Conservation (phyloP, 2,888 invertebrate genomes). For the Stegana nigrithorax region DNA sequence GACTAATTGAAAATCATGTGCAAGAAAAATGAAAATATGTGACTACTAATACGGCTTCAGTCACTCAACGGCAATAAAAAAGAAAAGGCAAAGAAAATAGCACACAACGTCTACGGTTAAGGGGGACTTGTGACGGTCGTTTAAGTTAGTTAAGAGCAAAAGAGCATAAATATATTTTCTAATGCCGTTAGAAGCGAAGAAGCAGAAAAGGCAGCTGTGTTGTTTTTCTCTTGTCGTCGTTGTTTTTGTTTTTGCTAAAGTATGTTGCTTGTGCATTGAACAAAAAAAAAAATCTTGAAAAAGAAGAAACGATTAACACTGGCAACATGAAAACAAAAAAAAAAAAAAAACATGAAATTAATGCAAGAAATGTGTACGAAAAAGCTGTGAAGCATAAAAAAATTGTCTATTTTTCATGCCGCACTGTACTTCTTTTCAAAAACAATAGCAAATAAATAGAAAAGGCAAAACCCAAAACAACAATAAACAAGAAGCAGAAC, state of each 20-base stretch:
- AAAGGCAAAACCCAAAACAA: too few species aligned
- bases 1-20: too few species aligned
- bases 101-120: too few species aligned
- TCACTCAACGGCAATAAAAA: too few species aligned
- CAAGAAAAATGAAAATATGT: too few species aligned
- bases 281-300: background rate
- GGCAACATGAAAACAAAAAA: background rate
- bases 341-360: background rate
- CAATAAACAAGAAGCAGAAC: too few species aligned
- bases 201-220: background rate
- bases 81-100: too few species aligned
- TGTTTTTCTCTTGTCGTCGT: too few species aligned
- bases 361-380: background rate
- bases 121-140: too few species aligned
- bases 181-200: background rate
- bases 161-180: background rate
- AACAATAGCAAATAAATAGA: background rate
- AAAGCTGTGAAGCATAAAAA: background rate
- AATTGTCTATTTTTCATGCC: background rate
- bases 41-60: too few species aligned
- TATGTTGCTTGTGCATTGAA: too few species aligned
- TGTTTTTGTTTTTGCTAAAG: background rate
- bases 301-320: background rate
- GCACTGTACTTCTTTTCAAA: background rate
- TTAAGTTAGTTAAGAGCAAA: too few species aligned